Percentiles rank a stretch among this genome's conserved stretches.
Conservation (phyloP, 2,797 vertebrate species). For the Enteromius fasciolatus region DNA sequence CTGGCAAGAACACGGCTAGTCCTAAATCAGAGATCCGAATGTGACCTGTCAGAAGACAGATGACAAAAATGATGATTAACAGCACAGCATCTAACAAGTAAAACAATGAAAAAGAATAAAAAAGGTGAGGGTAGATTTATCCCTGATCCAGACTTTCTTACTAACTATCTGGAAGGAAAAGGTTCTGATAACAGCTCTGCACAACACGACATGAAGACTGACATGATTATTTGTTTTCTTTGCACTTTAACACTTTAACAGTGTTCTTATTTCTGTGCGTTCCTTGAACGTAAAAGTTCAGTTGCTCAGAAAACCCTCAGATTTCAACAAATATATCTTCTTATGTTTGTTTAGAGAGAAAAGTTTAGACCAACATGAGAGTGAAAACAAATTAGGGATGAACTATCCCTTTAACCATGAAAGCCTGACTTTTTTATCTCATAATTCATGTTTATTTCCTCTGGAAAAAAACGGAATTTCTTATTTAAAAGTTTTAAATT, state of each 20-base stretch:
- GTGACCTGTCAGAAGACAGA: conserved; percentile 74
- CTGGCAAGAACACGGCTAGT: conserved; percentile 78
- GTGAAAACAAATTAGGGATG: not conserved
- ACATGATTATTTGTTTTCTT: not conserved
- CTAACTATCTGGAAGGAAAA: not conserved
- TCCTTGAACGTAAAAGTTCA: too few species aligned
- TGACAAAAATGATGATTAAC: not conserved
- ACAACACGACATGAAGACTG: fast-evolving
- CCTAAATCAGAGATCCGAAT: conserved; percentile 89
- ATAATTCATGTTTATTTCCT: not conserved
- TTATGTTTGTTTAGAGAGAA: too few species aligned
- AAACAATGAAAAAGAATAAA: not conserved
- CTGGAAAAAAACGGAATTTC: not conserved
- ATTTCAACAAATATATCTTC: not conserved
- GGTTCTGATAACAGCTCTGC: not conserved
- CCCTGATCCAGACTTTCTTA: not conserved
- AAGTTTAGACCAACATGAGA: not conserved
- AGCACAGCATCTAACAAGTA: not conserved
- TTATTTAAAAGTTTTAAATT: too few species aligned
- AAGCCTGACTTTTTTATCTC: not conserved
- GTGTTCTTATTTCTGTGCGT: not conserved
- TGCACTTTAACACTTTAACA: not conserved
- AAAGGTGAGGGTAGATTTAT: not conserved
- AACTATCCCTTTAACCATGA: not conserved
- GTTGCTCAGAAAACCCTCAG: not conserved